Conservation (phyloP, 1,140 invertebrate species). For the Campoletis sonorensis region DNA sequence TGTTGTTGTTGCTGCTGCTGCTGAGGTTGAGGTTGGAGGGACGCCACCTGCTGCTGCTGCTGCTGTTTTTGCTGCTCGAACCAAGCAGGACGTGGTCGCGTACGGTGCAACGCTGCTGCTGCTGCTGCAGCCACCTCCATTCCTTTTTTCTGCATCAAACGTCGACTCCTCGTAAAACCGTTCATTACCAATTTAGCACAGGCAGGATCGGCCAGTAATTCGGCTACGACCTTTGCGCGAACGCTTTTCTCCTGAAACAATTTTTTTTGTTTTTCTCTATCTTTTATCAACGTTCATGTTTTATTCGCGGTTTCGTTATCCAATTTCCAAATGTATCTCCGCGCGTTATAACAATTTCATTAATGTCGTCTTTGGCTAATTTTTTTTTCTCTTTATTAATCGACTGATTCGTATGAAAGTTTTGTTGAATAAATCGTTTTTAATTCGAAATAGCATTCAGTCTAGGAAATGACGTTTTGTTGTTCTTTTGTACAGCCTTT, state of each 20-base stretch:
- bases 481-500: no score
- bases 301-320: no score
- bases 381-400: no score
- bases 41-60: slow-evolving; percentile 6
- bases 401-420: no score
- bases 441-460: no score
- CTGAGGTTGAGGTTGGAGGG: slow-evolving; percentile 44
- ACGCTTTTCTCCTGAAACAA: slow-evolving; percentile 35
- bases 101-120: slow-evolving; percentile 36
- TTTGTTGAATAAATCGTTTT: no score
- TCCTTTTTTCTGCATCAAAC: slow-evolving; percentile 38
- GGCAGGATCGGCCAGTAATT: slow-evolving; percentile 41
- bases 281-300: not conserved
- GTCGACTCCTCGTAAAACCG: slow-evolving; percentile 38
- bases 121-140: slow-evolving; percentile 29
- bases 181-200: slow-evolving; percentile 42
- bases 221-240: slow-evolving; percentile 38
- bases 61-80: slow-evolving; percentile 56
- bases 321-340: no score
- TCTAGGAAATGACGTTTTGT: no score
- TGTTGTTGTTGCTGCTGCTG: slow-evolving; percentile 54
- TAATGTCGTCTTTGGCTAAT: not conserved
- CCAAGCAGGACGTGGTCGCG: slow-evolving; percentile 59
- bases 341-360: not conserved
- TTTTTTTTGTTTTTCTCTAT: slow-evolving; percentile 8